Evolutionary conservation across 2,888 invertebrate genomes (phyloP).

Genomic region (Pharmacophagus antenor): DNA sequence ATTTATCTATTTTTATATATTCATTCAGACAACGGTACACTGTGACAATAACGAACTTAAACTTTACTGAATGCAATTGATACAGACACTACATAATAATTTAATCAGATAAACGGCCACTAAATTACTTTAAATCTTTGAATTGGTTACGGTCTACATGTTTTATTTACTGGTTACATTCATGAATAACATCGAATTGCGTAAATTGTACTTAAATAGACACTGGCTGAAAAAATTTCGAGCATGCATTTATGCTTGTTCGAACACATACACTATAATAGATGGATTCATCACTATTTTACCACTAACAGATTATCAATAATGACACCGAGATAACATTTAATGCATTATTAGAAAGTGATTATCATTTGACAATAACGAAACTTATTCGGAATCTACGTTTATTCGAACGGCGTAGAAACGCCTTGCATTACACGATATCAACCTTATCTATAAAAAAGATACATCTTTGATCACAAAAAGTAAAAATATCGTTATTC

Average conservation of each 20-base stretch:
- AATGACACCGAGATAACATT: constrained; percentile 26
- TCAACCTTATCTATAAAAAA: constrained; percentile 35
- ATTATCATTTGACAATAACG: constrained; percentile 14
- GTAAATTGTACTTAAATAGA: constrained; percentile 52
- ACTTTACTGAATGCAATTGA: constrained; percentile 66
- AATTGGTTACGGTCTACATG: constrained; percentile 53
- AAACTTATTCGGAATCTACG: constrained; percentile 21
- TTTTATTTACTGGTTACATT: constrained; percentile 44
- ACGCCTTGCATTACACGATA: constrained; percentile 32
- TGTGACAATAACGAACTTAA: constrained; percentile 81
- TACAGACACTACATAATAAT: constrained; percentile 62
- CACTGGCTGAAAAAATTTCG: constrained; percentile 32
- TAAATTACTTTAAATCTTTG: constrained; percentile 48
- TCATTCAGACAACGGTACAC: constrained; percentile 82
- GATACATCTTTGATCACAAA: constrained; percentile 37
- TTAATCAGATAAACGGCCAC: constrained; percentile 55
- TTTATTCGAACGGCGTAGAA: constrained; percentile 34
- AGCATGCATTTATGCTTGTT: constrained; percentile 20
- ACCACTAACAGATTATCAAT: constrained; percentile 25
- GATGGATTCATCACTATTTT: constrained; percentile 11
- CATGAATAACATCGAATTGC: constrained; percentile 46
- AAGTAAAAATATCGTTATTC: constrained; percentile 31
- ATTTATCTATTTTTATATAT: constrained; percentile 77
- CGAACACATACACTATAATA: constrained; percentile 29
- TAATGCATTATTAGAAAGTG: constrained; percentile 19